These are phyloP conservation scores for Otis tarda DNA, from an alignment of 2,113 vertebrate genomes.

Conservation along the genomic window DNA sequence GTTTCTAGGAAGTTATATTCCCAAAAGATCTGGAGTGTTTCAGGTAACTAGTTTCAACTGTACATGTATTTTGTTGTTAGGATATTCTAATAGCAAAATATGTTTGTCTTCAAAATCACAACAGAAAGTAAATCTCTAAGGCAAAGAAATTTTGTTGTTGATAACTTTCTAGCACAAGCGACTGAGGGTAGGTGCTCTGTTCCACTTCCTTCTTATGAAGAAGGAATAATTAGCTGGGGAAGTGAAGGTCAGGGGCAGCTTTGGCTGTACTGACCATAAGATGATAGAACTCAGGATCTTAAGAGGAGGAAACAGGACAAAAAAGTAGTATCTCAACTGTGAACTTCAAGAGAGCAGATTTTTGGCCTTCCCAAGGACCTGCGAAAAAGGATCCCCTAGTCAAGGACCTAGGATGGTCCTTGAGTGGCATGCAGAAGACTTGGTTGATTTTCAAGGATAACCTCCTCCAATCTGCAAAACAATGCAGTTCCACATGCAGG, in stretches of 20 bases:
- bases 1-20: neutral
- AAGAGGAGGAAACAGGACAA: neutral
- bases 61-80: neutral
- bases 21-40: neutral
- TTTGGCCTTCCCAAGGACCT: neutral
- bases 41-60: neutral
- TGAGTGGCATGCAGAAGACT: neutral
- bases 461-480: neutral
- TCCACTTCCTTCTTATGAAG: neutral
- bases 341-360: neutral
- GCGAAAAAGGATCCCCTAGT: neutral
- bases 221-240: neutral
- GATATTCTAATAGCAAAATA: neutral
- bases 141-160: neutral
- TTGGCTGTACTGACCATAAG: neutral
- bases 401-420: no score
- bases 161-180: neutral
- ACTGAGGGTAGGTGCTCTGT: neutral
- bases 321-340: neutral
- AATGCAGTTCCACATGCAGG: neutral
- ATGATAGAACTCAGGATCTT: neutral
- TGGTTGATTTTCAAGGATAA: neutral
- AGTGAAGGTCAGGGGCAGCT: neutral
- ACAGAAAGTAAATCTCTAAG: neutral
- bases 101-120: neutral